phyloP scores from a whole-genome alignment of 2,113 vertebrate genomes.

The Anarrhichthys ocellatus region DNA sequence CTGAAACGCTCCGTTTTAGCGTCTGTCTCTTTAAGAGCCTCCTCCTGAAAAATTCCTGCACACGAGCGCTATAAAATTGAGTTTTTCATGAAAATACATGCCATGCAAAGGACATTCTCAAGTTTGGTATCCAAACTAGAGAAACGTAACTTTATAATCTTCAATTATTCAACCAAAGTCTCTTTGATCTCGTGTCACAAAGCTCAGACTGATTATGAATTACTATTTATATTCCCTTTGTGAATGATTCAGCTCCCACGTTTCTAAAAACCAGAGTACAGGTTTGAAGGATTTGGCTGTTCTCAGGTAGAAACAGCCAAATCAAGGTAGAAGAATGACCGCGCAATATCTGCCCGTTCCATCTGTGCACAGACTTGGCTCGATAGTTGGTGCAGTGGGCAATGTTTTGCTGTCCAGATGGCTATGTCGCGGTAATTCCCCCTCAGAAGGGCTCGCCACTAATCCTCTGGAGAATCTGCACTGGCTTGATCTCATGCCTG shows the following conservation, averaged over 20 bases:
- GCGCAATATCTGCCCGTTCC: neutral
- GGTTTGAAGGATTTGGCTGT: too few relatives aligned
- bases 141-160: neutral
- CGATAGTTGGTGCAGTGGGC: slow-evolving; percentile 33
- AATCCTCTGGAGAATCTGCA: slow-evolving; percentile 74
- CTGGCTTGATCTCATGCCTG: slow-evolving; percentile 67
- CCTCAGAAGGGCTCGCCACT: slow-evolving; percentile 57
- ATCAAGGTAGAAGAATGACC: neutral
- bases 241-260: neutral
- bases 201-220: neutral
- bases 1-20: neutral
- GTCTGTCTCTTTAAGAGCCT: neutral
- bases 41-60: too few relatives aligned
- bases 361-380: neutral
- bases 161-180: neutral
- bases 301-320: too few relatives aligned
- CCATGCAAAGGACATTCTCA: neutral
- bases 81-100: too few relatives aligned
- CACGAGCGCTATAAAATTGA: too few relatives aligned
- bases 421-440: slow-evolving; percentile 72
- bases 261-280: too few relatives aligned
- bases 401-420: slow-evolving; percentile 70
- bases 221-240: neutral
- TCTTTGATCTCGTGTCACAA: neutral
- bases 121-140: neutral